Evolutionary conservation across 2,888 invertebrate species (phyloP).

Genomic region (Bombylius discolor): DNA sequence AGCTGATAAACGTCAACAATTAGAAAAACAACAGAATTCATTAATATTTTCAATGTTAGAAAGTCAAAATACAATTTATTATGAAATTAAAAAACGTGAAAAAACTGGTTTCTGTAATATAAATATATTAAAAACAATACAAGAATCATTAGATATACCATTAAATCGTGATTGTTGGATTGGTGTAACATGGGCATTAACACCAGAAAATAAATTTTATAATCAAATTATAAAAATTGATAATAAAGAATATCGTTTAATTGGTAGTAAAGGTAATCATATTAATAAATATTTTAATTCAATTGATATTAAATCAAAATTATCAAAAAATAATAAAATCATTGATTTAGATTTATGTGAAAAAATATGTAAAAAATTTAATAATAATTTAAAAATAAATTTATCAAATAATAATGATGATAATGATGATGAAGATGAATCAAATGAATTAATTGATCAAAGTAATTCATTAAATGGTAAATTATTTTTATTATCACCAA

Average conservation of each 20-base stretch:
- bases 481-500: too few species aligned
- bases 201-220: constrained; percentile 29
- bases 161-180: constrained; percentile 33
- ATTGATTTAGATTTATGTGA: background rate
- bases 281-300: constrained; percentile 20
- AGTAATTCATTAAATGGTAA: too few species aligned
- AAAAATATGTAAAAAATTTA: background rate
- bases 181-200: constrained; percentile 30
- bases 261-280: constrained; percentile 30
- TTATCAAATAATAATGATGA: background rate
- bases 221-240: constrained; percentile 29
- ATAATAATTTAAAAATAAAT: constrained; percentile 4
- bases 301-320: constrained; percentile 17
- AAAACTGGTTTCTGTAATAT: constrained; percentile 26
- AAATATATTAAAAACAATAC: constrained; percentile 23
- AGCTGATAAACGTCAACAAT: constrained; percentile 39
- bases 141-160: constrained; percentile 24
- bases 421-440: background rate
- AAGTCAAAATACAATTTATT: constrained; percentile 32
- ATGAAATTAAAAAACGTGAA: constrained; percentile 29
- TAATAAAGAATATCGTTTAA: constrained; percentile 22
- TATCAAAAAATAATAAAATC: background rate
- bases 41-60: constrained; percentile 32
- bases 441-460: background rate
- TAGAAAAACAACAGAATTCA: constrained; percentile 25